A percentile compares a stretch with the other conserved stretches of the same genome.
Evolutionary conservation across 92 coral and sea anemone species (phyloP).

Genomic region (Phenganax stokvisi): DNA sequence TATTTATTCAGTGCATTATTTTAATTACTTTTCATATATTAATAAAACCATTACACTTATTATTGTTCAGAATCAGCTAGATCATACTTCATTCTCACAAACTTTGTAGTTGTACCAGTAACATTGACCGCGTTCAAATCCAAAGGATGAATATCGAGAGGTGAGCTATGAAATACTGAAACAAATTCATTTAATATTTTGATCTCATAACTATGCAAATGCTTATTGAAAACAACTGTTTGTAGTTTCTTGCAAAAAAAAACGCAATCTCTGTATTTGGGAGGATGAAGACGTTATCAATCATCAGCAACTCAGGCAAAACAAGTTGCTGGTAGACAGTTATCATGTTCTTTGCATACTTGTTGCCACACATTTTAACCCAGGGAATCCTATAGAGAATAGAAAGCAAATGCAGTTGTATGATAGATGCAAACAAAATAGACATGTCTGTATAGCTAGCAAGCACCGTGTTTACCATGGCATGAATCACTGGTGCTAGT

Average conservation of each 20-base stretch:
- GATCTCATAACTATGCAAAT: slow-evolving; percentile 2
- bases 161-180: neutral
- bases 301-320: slow-evolving; percentile 20
- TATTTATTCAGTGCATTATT: too few species aligned
- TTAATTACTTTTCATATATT: too few species aligned
- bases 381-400: slow-evolving; percentile 25
- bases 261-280: slow-evolving; percentile 31
- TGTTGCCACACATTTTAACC: slow-evolving; percentile 37
- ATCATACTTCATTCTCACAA: slow-evolving; percentile 27
- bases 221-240: slow-evolving; percentile 11
- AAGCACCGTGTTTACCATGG: neutral
- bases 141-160: slow-evolving; percentile 15
- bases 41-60: neutral
- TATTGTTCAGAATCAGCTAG: slow-evolving; percentile 18
- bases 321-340: slow-evolving; percentile 19
- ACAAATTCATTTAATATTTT: neutral
- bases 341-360: slow-evolving; percentile 19
- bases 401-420: neutral
- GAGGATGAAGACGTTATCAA: slow-evolving; percentile 18
- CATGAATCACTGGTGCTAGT: neutral
- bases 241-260: slow-evolving; percentile 26
- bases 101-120: neutral
- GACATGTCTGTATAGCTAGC: neutral
- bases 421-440: neutral
- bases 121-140: slow-evolving; percentile 8